A percentile compares a stretch with the other conserved stretches of the same genome.
phyloP scores from a whole-genome alignment of 2,797 vertebrate genomes.

The Gymnothorax reevesii region DNA sequence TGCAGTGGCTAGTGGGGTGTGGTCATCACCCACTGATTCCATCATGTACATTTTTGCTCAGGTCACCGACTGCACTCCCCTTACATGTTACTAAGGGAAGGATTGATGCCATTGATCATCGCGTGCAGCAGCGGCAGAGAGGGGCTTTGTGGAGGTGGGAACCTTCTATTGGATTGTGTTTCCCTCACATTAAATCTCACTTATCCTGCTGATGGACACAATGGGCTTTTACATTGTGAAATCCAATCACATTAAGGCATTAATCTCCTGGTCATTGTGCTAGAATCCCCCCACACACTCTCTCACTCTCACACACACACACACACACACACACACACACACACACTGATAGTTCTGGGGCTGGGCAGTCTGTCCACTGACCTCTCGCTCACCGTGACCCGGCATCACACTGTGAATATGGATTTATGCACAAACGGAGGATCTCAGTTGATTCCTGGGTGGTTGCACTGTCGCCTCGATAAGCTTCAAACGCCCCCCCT shows the following conservation, averaged over 20 bases:
- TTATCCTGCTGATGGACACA: constrained; percentile 38
- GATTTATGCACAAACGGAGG: neutral
- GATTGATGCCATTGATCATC: no score
- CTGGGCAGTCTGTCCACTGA: constrained; percentile 41
- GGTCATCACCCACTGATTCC: no score
- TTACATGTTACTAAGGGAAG: neutral
- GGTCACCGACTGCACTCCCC: neutral
- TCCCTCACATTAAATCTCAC: constrained; percentile 45
- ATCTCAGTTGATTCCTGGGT: neutral
- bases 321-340: no score
- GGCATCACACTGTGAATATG: constrained; percentile 17
- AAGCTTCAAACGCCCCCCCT: neutral
- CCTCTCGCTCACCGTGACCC: constrained; percentile 39
- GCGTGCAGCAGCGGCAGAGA: no score
- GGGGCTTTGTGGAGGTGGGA: neutral
- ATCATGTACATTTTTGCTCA: no score
- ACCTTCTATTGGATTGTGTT: constrained; percentile 33
- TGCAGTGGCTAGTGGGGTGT: neutral
- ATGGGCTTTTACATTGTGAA: constrained; percentile 45
- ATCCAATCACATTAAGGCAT: constrained; percentile 60
- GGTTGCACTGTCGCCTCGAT: neutral
- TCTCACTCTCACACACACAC: no score
- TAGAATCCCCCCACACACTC: neutral
- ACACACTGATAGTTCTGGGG: no score
- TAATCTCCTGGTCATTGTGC: constrained; percentile 46